Evolutionary conservation across 2,797 vertebrate genomes (phyloP).

Genomic region (Chloroceryle amazona): DNA sequence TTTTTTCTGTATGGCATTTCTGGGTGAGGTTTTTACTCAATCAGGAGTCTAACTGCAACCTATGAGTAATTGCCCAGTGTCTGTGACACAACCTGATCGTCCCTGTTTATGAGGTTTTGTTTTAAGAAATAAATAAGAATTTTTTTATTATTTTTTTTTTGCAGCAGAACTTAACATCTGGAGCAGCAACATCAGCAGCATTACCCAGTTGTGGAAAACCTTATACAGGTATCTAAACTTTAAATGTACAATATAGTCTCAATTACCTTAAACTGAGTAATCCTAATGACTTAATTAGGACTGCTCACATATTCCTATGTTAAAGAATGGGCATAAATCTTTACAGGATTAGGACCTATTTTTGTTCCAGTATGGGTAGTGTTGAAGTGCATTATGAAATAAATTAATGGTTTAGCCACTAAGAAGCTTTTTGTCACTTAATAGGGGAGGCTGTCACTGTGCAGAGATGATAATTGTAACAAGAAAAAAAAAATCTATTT

Average conservation of each 20-base stretch:
- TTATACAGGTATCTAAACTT: not conserved
- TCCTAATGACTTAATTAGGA: not conserved
- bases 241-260: not conserved
- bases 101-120: not conserved
- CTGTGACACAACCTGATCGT: not conserved
- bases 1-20: not conserved
- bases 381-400: not conserved
- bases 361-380: not conserved
- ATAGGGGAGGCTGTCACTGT: not conserved
- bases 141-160: not conserved
- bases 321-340: not conserved
- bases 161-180: not conserved
- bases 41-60: not conserved
- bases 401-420: not conserved
- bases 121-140: not conserved
- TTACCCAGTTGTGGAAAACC: not conserved
- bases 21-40: not conserved
- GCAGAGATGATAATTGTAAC: not conserved
- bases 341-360: not conserved
- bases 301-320: not conserved
- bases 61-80: not conserved
- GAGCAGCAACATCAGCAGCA: not conserved
- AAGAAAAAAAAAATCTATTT: not conserved
- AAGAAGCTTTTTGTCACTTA: not conserved
- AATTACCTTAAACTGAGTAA: not conserved